Evolutionary conservation across 2,888 invertebrate species (phyloP).

Genomic region (Hypena proboscidalis): DNA sequence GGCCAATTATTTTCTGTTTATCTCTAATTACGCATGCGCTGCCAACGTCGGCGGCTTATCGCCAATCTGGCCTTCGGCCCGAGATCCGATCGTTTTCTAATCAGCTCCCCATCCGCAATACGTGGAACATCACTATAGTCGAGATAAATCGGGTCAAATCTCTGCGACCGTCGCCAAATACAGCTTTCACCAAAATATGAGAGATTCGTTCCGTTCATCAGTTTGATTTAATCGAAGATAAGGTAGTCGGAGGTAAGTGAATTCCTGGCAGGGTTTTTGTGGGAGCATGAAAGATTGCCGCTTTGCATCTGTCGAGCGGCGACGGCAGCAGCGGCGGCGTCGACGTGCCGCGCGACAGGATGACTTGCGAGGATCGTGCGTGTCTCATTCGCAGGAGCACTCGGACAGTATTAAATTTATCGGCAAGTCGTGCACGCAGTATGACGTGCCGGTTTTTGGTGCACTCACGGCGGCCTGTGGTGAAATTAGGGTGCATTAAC

Average conservation of each 20-base stretch:
- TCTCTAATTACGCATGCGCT: constrained; percentile 85
- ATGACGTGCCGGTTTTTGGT: constrained; percentile 77
- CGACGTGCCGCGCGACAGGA: constrained; percentile 42
- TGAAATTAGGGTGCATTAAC: constrained; percentile 84
- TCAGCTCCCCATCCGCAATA: constrained; percentile 76
- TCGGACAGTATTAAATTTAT: constrained; percentile 78
- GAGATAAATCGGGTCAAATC: constrained; percentile 59
- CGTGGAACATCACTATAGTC: constrained; percentile 68
- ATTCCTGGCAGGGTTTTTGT: constrained; percentile 57
- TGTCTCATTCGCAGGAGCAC: constrained; percentile 62
- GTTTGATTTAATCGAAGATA: constrained; percentile 61
- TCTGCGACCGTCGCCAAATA: constrained; percentile 44
- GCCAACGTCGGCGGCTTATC: constrained; percentile 80
- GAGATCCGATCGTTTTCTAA: constrained; percentile 79
- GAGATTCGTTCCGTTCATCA: constrained; percentile 60
- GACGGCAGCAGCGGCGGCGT: constrained; percentile 9
- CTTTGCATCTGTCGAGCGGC: constrained; percentile 45
- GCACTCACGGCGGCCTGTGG: constrained; percentile 60
- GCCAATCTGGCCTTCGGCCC: constrained; percentile 81
- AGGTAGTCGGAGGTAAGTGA: constrained; percentile 52
- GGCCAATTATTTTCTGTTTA: constrained; percentile 85
- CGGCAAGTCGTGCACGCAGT: constrained; percentile 79
- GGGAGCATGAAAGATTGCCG: constrained; percentile 56
- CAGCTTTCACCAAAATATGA: constrained; percentile 57
- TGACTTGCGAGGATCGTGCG: constrained; percentile 61